Percentiles rank a stretch among this genome's conserved stretches.
These are phyloP conservation scores for Eilema griseolum DNA, from an alignment of 2,888 invertebrate species.

Conservation along the genomic window DNA sequence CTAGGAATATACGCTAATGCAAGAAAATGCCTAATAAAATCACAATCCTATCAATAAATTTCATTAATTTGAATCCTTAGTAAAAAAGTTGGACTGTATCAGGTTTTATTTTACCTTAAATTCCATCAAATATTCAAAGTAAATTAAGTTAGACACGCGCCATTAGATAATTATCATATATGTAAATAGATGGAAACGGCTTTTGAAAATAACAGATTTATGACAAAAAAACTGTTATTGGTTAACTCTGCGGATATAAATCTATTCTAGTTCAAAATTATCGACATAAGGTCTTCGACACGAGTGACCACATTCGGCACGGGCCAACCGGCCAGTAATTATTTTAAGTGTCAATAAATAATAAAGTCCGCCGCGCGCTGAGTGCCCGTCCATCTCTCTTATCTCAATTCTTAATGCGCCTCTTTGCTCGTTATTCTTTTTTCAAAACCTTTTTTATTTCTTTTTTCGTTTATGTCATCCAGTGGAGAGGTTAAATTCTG, in stretches of 20 bases:
- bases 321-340: constrained; percentile 83
- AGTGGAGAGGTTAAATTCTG: constrained; percentile 80
- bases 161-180: no score
- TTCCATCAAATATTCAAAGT: not conserved
- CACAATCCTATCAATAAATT: no score
- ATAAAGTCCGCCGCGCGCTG: constrained; percentile 83
- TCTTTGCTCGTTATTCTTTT: constrained; percentile 83
- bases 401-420: constrained; percentile 87
- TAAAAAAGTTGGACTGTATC: no score
- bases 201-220: not conserved
- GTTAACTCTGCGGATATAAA: constrained; percentile 10
- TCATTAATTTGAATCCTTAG: no score
- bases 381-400: constrained; percentile 86
- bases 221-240: not conserved
- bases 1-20: no score
- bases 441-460: constrained; percentile 68
- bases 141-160: not conserved
- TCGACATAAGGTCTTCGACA: constrained; percentile 68
- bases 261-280: constrained; percentile 48
- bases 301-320: constrained; percentile 74
- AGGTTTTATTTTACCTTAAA: not conserved
- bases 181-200: not conserved
- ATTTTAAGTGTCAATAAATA: constrained; percentile 87
- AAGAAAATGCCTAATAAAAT: no score
- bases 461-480: constrained; percentile 78